These are phyloP conservation scores for Lymantria dispar DNA, from an alignment of 2,888 invertebrate species.

Conservation along the genomic window DNA sequence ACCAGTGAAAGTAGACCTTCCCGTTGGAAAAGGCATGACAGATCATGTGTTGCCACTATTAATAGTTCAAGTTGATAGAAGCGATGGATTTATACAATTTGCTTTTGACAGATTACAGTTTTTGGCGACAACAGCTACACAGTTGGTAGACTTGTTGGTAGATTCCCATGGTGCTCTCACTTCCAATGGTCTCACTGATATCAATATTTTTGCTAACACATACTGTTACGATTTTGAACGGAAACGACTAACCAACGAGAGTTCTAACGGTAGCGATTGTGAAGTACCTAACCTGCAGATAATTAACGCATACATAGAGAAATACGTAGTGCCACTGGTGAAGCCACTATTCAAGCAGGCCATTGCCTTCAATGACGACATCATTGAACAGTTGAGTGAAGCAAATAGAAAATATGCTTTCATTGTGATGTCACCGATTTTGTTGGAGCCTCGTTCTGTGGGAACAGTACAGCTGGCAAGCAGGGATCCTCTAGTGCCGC, in stretches of 20 bases:
- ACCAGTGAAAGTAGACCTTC: constrained; percentile 39
- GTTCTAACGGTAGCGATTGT: constrained; percentile 38
- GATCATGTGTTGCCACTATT: constrained; percentile 51
- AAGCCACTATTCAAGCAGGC: constrained; percentile 23
- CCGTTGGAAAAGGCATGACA: constrained; percentile 54
- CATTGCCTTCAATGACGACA: constrained; percentile 27
- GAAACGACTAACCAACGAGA: constrained; percentile 31
- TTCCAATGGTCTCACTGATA: constrained; percentile 52
- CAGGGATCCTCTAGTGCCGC: constrained; percentile 37
- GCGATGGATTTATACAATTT: background rate
- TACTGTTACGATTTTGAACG: constrained; percentile 46
- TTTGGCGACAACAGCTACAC: constrained; percentile 7
- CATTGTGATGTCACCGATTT: constrained; percentile 40
- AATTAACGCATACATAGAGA: constrained; percentile 44
- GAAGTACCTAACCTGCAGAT: constrained; percentile 50
- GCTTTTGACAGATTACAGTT: constrained; percentile 10
- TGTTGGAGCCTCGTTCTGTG: constrained; percentile 47
- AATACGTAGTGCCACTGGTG: constrained; percentile 24
- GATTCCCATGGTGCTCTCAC: constrained; percentile 41
- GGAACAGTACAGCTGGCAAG: constrained; percentile 50
- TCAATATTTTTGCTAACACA: constrained; percentile 48
- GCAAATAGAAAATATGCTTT: constrained; percentile 39
- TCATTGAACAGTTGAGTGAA: constrained; percentile 37
- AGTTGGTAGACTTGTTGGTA: constrained; percentile 31
- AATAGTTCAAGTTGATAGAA: constrained; percentile 39